These are phyloP conservation scores for Macropodus opercularis DNA, from an alignment of 2,797 vertebrate genomes.

Conservation along the genomic window DNA sequence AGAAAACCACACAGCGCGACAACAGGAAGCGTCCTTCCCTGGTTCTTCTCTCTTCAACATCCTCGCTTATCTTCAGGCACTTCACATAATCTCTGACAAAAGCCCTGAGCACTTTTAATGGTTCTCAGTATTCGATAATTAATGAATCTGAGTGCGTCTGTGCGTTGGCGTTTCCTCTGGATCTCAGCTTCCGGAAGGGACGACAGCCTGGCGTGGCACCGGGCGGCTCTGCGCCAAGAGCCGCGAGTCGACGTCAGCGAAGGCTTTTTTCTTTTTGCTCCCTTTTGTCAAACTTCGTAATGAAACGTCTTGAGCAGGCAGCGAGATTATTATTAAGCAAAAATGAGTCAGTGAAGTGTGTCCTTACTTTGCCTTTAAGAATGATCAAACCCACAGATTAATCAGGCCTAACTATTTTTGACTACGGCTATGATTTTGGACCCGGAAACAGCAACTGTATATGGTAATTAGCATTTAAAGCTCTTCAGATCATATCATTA, in stretches of 20 bases:
- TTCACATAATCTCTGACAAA: slow-evolving; percentile 9
- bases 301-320: background rate
- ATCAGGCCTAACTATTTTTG: slow-evolving; percentile 24
- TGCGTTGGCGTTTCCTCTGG: slow-evolving; percentile 30
- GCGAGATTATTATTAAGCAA: slow-evolving; percentile 17
- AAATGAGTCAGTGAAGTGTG: slow-evolving; percentile 2
- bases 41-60: background rate
- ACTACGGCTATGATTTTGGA: slow-evolving; percentile 9
- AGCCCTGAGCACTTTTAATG: slow-evolving; percentile 12
- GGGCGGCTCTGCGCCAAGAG: slow-evolving; percentile 15
- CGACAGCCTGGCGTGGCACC: slow-evolving; percentile 45
- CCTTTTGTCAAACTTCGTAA: slow-evolving; percentile 22
- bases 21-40: background rate
- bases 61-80: background rate
- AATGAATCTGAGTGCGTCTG: slow-evolving; percentile 48
- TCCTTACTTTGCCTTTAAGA: slow-evolving; percentile 8
- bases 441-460: slow-evolving; percentile 7
- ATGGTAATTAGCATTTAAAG: slow-evolving; percentile 39
- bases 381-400: slow-evolving; percentile 18
- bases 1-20: background rate
- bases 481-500: slow-evolving; percentile 46
- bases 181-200: slow-evolving; percentile 57
- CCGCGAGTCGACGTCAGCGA: slow-evolving; percentile 5
- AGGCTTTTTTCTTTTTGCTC: background rate
- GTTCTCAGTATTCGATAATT: slow-evolving; percentile 9